Evolutionary conservation across 2,888 invertebrate species (phyloP).

Genomic region (Agrochola litura): DNA sequence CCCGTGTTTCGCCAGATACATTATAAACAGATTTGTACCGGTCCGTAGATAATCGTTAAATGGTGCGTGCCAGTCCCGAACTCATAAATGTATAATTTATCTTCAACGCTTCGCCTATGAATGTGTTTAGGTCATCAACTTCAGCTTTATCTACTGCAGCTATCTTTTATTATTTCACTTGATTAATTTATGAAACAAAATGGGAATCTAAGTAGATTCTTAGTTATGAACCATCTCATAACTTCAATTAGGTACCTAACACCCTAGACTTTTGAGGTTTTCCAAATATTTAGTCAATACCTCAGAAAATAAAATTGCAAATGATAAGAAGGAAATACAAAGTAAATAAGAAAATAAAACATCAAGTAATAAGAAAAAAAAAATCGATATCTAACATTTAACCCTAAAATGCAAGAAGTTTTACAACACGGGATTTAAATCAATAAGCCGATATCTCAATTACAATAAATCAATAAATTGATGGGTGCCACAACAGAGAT

Average conservation of each 20-base stretch:
- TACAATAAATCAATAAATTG: constrained; percentile 64
- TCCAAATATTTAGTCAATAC: neutral
- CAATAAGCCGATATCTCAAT: constrained; percentile 55
- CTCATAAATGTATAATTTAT: constrained; percentile 75
- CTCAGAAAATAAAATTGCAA: neutral
- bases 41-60: constrained; percentile 79
- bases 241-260: neutral
- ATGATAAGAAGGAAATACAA: neutral
- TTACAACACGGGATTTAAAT: neutral
- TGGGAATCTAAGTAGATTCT: neutral
- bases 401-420: neutral
- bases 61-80: constrained; percentile 71
- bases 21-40: constrained; percentile 81
- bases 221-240: neutral
- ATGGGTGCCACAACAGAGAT: constrained; percentile 73
- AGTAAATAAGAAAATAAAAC: neutral
- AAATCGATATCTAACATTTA: neutral
- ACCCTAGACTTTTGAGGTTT: neutral
- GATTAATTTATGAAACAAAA: neutral
- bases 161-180: constrained; percentile 13
- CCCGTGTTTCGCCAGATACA: constrained; percentile 73
- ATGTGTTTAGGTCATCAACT: constrained; percentile 59
- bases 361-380: neutral
- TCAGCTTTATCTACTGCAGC: constrained; percentile 40
- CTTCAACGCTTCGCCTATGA: constrained; percentile 59